Evolutionary conservation across 2,113 vertebrate species (phyloP).

Genomic region (Dromaius novaehollandiae): DNA sequence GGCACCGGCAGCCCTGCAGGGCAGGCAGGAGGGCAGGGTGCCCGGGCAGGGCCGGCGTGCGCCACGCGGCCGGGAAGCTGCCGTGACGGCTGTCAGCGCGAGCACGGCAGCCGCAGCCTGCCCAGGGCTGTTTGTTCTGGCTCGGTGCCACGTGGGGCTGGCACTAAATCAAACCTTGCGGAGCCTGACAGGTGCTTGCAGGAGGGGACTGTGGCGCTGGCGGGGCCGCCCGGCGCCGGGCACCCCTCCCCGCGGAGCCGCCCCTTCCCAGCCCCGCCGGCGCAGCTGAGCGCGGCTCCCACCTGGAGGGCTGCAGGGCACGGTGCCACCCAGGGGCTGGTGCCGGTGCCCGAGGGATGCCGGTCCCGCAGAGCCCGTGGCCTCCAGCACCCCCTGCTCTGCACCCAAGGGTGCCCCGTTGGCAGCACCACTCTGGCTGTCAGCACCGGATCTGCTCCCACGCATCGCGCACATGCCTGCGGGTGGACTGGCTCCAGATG

Average conservation of each 20-base stretch:
- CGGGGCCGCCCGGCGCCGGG: background rate
- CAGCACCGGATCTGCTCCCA: background rate
- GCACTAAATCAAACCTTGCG: slow-evolving; percentile 44
- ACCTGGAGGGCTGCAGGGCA: background rate
- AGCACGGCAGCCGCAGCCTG: slow-evolving; percentile 59
- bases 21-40: background rate
- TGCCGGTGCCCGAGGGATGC: background rate
- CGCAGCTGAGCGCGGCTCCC: background rate
- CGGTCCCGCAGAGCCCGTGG: background rate
- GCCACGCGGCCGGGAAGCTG: background rate
- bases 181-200: slow-evolving; percentile 40
- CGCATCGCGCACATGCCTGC: fast-evolving
- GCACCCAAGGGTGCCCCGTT: background rate
- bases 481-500: background rate
- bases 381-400: background rate
- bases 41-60: background rate
- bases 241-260: background rate
- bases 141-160: slow-evolving; percentile 40
- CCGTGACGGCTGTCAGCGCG: slow-evolving; percentile 16
- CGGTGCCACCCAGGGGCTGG: fast-evolving
- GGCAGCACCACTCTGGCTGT: too few species aligned
- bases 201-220: background rate
- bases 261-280: background rate
- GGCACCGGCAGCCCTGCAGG: background rate
- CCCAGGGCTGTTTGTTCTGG: slow-evolving; percentile 71